Evolutionary conservation across 2,797 vertebrate species (phyloP).

Genomic region (Sebastes kiyomatsui): DNA sequence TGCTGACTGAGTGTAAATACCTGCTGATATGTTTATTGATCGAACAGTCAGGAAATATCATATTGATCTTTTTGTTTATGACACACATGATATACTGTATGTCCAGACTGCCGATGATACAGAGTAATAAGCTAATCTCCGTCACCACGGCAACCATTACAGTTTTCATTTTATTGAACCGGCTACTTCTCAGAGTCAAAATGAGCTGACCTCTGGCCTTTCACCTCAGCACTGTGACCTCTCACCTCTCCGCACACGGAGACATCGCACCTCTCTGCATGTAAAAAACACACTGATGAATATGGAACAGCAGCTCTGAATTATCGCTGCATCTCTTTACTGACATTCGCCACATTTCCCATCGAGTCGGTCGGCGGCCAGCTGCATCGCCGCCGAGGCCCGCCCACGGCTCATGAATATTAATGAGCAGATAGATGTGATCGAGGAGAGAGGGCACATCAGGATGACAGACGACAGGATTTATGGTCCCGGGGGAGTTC

Average conservation of each 20-base stretch:
- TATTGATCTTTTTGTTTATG: neutral
- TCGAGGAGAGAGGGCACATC: neutral
- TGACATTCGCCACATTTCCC: constrained; percentile 35
- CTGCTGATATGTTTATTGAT: constrained; percentile 23
- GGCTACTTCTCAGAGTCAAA: neutral
- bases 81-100: neutral
- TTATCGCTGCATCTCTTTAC: constrained; percentile 28
- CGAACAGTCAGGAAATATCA: constrained; percentile 7
- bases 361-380: neutral
- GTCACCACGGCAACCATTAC: constrained; percentile 8
- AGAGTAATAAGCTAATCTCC: neutral
- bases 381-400: constrained; percentile 6
- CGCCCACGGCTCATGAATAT: constrained; percentile 62
- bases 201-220: constrained; percentile 15
- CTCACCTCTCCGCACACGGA: neutral
- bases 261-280: neutral
- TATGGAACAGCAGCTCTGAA: constrained; percentile 26
- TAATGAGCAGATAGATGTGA: constrained; percentile 37
- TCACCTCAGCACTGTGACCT: neutral
- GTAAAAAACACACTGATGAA: constrained; percentile 25
- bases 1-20: neutral
- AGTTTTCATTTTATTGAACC: neutral
- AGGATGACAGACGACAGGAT: constrained; percentile 25
- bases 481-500: neutral
- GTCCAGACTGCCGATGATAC: neutral